Evolutionary conservation across 1,140 invertebrate genomes (phyloP), one percentile per base, ranked within the genome.

Genomic region (Drosophila guanche): DNA sequence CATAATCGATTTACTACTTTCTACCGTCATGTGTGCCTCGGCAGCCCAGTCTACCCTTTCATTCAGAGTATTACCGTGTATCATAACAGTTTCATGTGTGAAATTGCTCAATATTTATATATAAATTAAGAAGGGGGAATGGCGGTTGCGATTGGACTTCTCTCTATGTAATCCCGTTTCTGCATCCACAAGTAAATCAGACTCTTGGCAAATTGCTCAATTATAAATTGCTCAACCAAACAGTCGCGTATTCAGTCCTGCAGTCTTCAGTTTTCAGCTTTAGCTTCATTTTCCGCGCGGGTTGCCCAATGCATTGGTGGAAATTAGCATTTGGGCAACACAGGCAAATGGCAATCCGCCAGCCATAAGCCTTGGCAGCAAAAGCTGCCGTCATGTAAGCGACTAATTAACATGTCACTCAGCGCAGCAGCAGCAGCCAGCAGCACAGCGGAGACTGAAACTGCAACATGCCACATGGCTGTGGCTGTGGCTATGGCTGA

Each of bases 401-500:
- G 85, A 89, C 85, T 89, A 89, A 89, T 89, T 89, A 89, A 89
- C 85, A 89, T 89, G 85, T 89, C 85, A 89, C 77, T 89, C 80
- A 89, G 68, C 40, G 54, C 56, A 62, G 69, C 50, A 54, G 42
- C 62, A 23, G 12, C 51, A 45, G 29, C 58, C 58, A 48, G 50
- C 50, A 25, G 16, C 16, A 14, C 45, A 54, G 33, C 25, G 12
- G 33, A 37, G 33, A 37, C 16, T 42, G 42, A 41, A 37, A 12
- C 48, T 50, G 47, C 74, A 60, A 60, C 50, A 33, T 45, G 48
- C 41, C 42, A 25, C 8, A 14, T 37, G 33, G 20, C 25, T 27
- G 37, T 33, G 10, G 54, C 69, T 23, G 45, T 51, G 23, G 22
- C 45, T 42, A 14, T 37, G 48, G 63, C 43, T 57, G 53, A 52